phyloP scores from a whole-genome alignment of 2,113 vertebrate genomes.

The Okapia johnstoni region DNA sequence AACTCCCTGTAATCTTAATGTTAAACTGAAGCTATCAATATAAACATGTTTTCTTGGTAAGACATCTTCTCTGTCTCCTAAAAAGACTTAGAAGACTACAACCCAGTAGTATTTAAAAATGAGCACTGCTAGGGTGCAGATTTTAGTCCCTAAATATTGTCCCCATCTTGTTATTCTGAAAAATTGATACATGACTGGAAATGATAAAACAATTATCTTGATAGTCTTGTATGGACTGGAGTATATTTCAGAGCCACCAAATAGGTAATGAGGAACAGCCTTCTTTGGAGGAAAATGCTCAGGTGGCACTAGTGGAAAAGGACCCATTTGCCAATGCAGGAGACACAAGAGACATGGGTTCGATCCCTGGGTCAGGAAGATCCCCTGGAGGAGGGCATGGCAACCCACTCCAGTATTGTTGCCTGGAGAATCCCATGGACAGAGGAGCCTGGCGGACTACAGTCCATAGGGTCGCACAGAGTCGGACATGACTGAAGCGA shows the following conservation, averaged over 20 bases:
- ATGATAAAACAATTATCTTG: background rate
- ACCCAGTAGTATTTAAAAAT: background rate
- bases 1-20: background rate
- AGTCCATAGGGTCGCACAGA: background rate
- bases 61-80: background rate
- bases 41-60: background rate
- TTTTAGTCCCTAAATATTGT: background rate
- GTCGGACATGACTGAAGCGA: background rate
- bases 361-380: background rate
- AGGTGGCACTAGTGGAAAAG: background rate
- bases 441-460: background rate
- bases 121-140: rapidly evolving
- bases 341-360: background rate
- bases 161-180: background rate
- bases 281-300: background rate
- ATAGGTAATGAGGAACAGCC: background rate
- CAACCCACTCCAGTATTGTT: background rate
- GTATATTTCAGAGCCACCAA: background rate
- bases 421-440: background rate
- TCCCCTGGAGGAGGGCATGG: background rate
- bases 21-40: background rate
- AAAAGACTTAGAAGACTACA: background rate
- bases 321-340: background rate
- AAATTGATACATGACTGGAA: background rate
- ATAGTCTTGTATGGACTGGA: background rate